Percentiles rank a stretch among this genome's conserved stretches.
phyloP scores from a whole-genome alignment of 2,797 vertebrate genomes.

The Muraenolepis orangiensis region DNA sequence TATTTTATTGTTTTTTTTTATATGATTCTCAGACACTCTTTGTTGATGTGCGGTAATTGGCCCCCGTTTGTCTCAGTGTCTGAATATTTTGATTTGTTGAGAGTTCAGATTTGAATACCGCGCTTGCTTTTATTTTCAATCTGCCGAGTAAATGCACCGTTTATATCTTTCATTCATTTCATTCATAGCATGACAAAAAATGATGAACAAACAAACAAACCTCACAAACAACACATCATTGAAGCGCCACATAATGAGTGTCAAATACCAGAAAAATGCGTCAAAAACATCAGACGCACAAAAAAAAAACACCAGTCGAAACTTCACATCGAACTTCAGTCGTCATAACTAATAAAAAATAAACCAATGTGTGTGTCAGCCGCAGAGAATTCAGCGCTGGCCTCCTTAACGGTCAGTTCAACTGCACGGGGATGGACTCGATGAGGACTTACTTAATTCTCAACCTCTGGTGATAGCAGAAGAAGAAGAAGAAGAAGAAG shows the following conservation, averaged over 20 bases:
- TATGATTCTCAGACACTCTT: not conserved
- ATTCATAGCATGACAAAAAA: not conserved
- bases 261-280: too few relatives aligned
- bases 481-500: too few relatives aligned
- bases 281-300: too few relatives aligned
- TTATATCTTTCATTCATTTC: not conserved
- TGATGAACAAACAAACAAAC: not conserved
- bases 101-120: not conserved
- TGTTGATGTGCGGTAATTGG: not conserved
- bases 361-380: too few relatives aligned
- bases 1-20: not conserved
- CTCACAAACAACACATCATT: not conserved
- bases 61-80: not conserved
- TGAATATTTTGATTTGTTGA: not conserved
- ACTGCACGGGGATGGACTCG: not conserved
- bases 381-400: not conserved
- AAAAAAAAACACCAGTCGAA: too few relatives aligned
- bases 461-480: not conserved
- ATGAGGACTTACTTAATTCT: not conserved
- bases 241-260: too few relatives aligned
- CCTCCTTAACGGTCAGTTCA: not conserved
- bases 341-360: too few relatives aligned
- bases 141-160: not conserved
- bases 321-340: too few relatives aligned
- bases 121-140: not conserved